Conservation (phyloP, 2,888 invertebrate species). For the Coleophora deauratella region DNA sequence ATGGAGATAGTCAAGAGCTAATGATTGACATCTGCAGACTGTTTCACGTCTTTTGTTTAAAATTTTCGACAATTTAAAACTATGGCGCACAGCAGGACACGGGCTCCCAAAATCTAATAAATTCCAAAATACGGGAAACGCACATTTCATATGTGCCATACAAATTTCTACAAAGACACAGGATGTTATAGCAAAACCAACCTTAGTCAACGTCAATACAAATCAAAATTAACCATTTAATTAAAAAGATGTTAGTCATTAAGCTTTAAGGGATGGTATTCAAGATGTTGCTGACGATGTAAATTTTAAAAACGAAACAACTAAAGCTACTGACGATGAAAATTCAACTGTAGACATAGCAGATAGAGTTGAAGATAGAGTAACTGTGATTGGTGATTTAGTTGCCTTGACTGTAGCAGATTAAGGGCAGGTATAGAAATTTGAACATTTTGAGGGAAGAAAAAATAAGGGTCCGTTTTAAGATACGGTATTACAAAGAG, state of each 20-base stretch:
- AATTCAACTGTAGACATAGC: slow-evolving; percentile 14
- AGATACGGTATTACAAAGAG: slow-evolving; percentile 48
- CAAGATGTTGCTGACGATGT: slow-evolving; percentile 60
- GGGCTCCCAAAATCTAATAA: slow-evolving; percentile 48
- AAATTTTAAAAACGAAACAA: slow-evolving; percentile 27
- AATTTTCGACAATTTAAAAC: slow-evolving; percentile 41
- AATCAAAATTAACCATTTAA: slow-evolving; percentile 32
- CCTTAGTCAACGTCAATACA: slow-evolving; percentile 24
- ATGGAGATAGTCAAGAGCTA: too few relatives aligned
- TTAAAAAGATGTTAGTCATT: slow-evolving; percentile 50
- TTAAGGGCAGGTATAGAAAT: slow-evolving; percentile 67
- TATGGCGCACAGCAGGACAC: slow-evolving; percentile 28
- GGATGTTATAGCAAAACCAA: slow-evolving; percentile 25
- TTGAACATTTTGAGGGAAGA: slow-evolving; percentile 69
- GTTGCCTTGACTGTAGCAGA: slow-evolving; percentile 18
- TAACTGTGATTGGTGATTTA: slow-evolving; percentile 15
- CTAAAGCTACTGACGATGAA: slow-evolving; percentile 7
- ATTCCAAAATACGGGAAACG: slow-evolving; percentile 62
- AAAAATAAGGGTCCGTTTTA: slow-evolving; percentile 65
- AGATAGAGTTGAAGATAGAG: slow-evolving; percentile 25
- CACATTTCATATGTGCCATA: slow-evolving; percentile 53
- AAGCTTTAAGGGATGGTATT: slow-evolving; percentile 59
- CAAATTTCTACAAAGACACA: slow-evolving; percentile 47
- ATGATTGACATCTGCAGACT: neutral
- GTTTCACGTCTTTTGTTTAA: slow-evolving; percentile 15